Evolutionary conservation across 2,797 vertebrate genomes (phyloP).

Genomic region (Carapus acus): DNA sequence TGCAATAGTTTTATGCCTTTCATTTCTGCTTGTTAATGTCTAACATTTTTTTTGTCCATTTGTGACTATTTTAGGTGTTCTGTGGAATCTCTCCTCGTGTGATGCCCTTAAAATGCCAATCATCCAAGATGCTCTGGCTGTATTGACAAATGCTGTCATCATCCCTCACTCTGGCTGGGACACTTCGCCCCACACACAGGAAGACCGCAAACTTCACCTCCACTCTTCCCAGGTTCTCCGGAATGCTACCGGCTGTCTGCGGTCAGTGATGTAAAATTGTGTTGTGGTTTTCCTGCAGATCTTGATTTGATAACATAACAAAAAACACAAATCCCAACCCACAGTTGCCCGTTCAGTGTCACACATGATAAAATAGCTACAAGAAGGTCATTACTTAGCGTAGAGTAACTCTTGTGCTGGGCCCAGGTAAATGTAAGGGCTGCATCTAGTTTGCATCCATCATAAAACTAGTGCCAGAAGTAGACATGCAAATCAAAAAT

Average conservation of each 20-base stretch:
- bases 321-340: no score
- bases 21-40: neutral
- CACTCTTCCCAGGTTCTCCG: slow-evolving; percentile 98
- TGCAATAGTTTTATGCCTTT: no score
- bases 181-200: slow-evolving; percentile 86
- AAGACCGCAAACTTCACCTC: slow-evolving; percentile 92
- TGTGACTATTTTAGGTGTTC: slow-evolving; percentile 61
- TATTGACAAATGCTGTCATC: slow-evolving; percentile 96
- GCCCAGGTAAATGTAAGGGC: no score
- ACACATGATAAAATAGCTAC: no score
- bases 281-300: no score
- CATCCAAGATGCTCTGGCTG: slow-evolving; percentile 95
- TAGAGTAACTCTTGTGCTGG: no score
- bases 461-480: no score
- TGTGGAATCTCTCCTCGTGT: slow-evolving; percentile 97
- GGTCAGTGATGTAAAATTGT: slow-evolving; percentile 60
- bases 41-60: slow-evolving; percentile 3
- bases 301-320: no score
- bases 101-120: slow-evolving; percentile 99
- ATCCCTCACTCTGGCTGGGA: slow-evolving; percentile 99
- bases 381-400: no score
- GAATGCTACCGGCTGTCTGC: slow-evolving; percentile 96
- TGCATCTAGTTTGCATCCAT: no score
- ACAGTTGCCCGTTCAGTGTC: no score
- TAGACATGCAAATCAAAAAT: no score